Evolutionary conservation across 2,113 vertebrate species (phyloP).

Genomic region (Hippocampus zosterae): DNA sequence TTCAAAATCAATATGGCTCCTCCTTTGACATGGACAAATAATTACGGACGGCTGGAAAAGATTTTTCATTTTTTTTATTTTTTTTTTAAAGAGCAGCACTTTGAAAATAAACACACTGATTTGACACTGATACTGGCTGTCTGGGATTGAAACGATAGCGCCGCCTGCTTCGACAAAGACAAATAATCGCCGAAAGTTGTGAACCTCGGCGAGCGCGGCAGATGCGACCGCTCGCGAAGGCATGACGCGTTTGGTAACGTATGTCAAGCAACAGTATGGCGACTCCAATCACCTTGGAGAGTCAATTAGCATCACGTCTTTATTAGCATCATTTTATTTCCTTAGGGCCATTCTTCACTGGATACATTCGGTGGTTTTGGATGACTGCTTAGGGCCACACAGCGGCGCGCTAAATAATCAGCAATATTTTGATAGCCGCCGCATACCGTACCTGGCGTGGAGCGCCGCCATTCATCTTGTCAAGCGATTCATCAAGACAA

Average conservation of each 20-base stretch:
- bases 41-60: too few species aligned
- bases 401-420: conserved; percentile 19
- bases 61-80: too few species aligned
- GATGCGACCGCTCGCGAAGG: background rate
- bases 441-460: conserved; percentile 38
- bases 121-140: background rate
- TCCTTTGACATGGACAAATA: background rate
- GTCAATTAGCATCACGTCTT: background rate
- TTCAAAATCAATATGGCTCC: background rate
- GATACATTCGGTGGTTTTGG: too few species aligned
- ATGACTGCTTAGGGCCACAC: conserved; percentile 28
- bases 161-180: background rate
- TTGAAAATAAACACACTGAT: background rate
- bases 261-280: too few species aligned
- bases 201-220: background rate
- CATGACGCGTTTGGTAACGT: too few species aligned
- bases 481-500: conserved; percentile 38
- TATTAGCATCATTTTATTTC: background rate
- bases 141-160: background rate
- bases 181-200: background rate
- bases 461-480: conserved; percentile 42
- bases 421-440: conserved; percentile 50
- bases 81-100: background rate
- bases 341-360: background rate
- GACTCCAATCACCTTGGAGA: too few species aligned